These are phyloP conservation scores for Caenorhabditis sp. DNA, from an alignment of 2,888 invertebrate species.

Conservation along the genomic window DNA sequence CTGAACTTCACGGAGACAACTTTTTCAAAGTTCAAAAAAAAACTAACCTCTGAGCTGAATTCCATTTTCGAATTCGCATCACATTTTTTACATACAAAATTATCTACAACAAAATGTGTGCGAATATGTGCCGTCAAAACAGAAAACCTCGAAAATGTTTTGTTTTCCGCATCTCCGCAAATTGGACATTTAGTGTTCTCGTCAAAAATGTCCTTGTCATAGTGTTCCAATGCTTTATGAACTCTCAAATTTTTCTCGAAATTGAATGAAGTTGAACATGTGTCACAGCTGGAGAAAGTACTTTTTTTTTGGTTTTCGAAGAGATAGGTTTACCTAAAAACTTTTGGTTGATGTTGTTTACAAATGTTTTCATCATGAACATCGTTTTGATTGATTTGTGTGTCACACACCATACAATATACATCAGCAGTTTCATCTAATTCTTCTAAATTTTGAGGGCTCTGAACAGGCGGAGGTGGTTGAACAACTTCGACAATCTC, in stretches of 20 bases:
- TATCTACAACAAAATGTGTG: slow-evolving; percentile 34
- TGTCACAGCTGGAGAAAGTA: not conserved
- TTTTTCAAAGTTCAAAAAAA: not conserved
- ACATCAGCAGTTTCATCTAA: not conserved
- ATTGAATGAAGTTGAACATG: slow-evolving; percentile 9
- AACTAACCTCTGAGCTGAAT: slow-evolving; percentile 8
- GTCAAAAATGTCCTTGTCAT: not conserved
- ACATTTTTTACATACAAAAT: slow-evolving; percentile 37
- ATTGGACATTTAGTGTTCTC: slow-evolving; percentile 20
- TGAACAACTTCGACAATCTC: not conserved
- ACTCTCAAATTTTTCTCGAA: slow-evolving; percentile 26
- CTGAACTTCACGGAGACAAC: too few species aligned
- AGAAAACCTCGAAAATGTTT: slow-evolving; percentile 27
- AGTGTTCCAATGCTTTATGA: slow-evolving; percentile 24
- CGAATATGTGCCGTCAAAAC: slow-evolving; percentile 43
- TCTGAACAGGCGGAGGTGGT: not conserved
- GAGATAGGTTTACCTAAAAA: not conserved
- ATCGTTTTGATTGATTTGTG: not conserved
- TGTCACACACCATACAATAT: slow-evolving; percentile 28
- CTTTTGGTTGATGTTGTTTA: not conserved
- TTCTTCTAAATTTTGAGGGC: not conserved
- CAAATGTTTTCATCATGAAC: not conserved
- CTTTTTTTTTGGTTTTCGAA: not conserved
- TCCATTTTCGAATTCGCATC: slow-evolving; percentile 23
- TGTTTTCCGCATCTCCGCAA: slow-evolving; percentile 16